Base-by-base conservation (phyloP, 2,888 invertebrate species). In the Acanthococcus lagerstroemiae region DNA sequence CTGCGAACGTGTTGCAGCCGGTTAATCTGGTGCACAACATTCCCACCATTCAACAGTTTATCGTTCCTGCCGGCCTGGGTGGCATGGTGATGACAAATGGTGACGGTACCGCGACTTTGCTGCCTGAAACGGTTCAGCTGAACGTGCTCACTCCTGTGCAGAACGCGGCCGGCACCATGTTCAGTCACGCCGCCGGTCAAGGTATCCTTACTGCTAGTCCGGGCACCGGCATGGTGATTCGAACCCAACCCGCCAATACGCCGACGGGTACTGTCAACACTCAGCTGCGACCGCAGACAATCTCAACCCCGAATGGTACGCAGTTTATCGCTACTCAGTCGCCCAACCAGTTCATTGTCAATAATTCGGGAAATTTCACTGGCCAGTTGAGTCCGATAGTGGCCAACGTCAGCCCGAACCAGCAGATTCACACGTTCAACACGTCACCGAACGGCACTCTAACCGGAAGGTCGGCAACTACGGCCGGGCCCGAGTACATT, bases 11-110 rank as follows among this genome's bases (percentile, higher is more conserved):
- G 24, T 61, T 87, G 1, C 90, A 90, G 74, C 90, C 90, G 0
- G 87, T 90, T 30, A 90, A 90, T 77, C 77, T 90, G 67, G 84
- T 87, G 70, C 84, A 86, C 57, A 87, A 87, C 74, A 86, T 87
- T 74, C 87, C 87, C 0, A 84, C 86, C 0, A 86, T 87, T 71
- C 90, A 90, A 74, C 90, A 90, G 73, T 85, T 90, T 72, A 84
- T 90, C 61, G 85, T 90, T 66, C 90, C 90, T 26, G 88, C 90
- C 12, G 88, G 90, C 70, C 77, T 88, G 2, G 83, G 87, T 15
- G 87, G 90, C 1, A 85, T 90, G 84, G 86, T 91, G 0, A 87
- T 90, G 87, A 85, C 87, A 9, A 84, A 88, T 0, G 87, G 87
- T 72, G 86, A 86, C 26, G 79, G 79, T 4, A 81, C 81, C 3